A percentile compares a stretch with the other conserved stretches of the same genome.
These are phyloP conservation scores for Pristis pectinata DNA, from an alignment of 2,797 vertebrate genomes.

Conservation along the genomic window DNA sequence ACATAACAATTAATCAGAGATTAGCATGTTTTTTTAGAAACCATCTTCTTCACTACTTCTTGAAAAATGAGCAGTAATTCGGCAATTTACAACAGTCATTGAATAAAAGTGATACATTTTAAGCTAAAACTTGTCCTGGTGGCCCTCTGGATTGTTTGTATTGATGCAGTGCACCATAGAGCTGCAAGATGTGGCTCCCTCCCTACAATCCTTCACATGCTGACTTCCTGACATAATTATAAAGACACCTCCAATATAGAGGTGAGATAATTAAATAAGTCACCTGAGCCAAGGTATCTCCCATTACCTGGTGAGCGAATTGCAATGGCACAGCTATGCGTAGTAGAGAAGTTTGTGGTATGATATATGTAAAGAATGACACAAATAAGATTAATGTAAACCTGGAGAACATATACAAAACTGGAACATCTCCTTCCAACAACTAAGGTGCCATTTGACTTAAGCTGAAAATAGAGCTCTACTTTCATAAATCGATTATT, in stretches of 20 bases:
- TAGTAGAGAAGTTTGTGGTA: too few species aligned
- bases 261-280: neutral
- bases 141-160: neutral
- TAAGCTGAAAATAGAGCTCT: neutral
- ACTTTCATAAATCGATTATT: constrained; percentile 15
- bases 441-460: neutral
- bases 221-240: neutral
- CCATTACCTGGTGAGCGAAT: neutral
- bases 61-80: neutral
- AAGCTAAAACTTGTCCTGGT: neutral
- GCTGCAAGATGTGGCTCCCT: neutral
- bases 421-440: neutral
- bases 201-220: neutral
- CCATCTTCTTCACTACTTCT: too few species aligned
- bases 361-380: neutral
- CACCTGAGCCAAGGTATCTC: neutral
- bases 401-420: neutral
- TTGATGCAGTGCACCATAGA: neutral
- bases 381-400: neutral
- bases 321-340: neutral
- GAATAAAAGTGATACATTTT: neutral
- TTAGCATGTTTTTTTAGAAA: neutral
- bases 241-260: neutral
- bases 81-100: neutral
- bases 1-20: neutral